phyloP scores from a whole-genome alignment of 2,113 vertebrate genomes.

The Saimiri boliviensis region DNA sequence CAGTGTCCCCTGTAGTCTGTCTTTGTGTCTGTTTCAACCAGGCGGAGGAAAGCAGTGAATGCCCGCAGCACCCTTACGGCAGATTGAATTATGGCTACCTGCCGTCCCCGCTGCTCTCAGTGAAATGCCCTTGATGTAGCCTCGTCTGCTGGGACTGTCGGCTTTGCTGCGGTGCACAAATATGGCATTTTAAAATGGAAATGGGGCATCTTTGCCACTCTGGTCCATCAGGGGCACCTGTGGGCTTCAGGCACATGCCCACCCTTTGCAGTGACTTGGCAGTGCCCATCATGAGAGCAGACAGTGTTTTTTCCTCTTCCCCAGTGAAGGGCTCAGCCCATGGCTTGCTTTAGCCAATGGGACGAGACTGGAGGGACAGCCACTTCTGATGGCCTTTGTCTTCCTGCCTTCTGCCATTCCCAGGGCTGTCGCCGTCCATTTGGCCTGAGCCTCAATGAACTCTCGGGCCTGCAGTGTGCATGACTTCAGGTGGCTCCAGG shows the following conservation, averaged over 20 bases:
- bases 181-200: neutral
- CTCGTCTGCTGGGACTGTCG: fast-evolving
- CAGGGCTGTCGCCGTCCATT: no score
- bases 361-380: no score
- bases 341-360: neutral
- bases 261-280: no score
- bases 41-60: neutral
- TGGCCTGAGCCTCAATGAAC: neutral
- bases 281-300: fast-evolving
- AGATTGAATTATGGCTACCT: fast-evolving
- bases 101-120: no score
- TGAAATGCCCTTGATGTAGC: neutral
- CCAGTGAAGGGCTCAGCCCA: neutral
- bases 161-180: neutral
- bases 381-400: neutral
- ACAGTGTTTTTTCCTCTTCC: neutral
- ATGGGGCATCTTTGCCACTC: no score
- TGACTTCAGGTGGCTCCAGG: neutral
- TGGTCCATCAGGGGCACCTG: neutral
- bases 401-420: neutral
- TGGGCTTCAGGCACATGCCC: no score
- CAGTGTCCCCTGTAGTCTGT: neutral
- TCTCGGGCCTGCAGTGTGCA: neutral
- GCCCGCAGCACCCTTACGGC: no score
- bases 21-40: neutral